Evolutionary conservation across 2,113 vertebrate species (phyloP).

Genomic region (Laticauda colubrina): DNA sequence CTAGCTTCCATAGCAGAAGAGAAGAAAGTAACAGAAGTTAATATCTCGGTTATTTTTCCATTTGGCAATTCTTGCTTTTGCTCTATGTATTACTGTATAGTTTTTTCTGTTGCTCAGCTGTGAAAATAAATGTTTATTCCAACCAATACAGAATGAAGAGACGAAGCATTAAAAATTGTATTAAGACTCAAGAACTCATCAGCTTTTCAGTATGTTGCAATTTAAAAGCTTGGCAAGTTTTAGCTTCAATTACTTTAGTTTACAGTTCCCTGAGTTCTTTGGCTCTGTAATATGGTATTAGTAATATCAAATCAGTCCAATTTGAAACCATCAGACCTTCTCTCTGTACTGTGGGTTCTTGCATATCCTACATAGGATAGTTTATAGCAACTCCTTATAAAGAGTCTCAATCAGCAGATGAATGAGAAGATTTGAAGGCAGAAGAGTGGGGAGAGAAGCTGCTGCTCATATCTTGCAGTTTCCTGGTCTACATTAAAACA

Average conservation of each 20-base stretch:
- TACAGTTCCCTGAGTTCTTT: background rate
- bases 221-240: background rate
- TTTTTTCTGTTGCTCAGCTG: background rate
- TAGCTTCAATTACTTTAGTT: background rate
- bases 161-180: background rate
- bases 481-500: background rate
- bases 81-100: background rate
- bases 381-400: background rate
- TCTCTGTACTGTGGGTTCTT: background rate
- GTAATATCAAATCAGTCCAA: background rate
- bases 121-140: background rate
- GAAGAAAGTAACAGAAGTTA: background rate
- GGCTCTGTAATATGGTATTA: background rate
- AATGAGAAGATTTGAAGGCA: background rate
- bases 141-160: background rate
- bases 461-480: background rate
- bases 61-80: background rate
- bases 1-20: background rate
- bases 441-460: background rate
- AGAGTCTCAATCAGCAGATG: background rate
- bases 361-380: background rate
- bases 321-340: background rate
- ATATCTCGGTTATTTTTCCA: background rate
- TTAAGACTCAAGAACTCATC: background rate
- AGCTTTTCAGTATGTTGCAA: background rate